Conservation (phyloP, 2,888 invertebrate genomes). For the Pinctada fucata region DNA sequence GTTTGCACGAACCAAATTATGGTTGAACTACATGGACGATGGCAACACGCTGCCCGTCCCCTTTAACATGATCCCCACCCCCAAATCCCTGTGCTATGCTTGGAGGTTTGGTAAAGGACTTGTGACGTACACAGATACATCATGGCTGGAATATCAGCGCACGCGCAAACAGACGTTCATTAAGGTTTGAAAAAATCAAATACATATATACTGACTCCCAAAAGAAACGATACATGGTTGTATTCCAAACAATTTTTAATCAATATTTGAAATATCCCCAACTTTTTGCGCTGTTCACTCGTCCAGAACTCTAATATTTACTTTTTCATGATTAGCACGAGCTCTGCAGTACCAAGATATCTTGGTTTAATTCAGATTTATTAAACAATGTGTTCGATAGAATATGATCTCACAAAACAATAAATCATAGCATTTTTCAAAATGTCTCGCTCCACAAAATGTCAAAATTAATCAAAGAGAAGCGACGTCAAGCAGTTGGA, state of each 20-base stretch:
- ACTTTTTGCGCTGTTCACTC: neutral
- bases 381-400: too few relatives aligned
- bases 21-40: slow-evolving; percentile 85
- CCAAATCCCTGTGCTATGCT: slow-evolving; percentile 72
- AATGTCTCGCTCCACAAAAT: too few relatives aligned
- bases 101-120: slow-evolving; percentile 63
- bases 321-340: too few relatives aligned
- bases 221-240: too few relatives aligned
- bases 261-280: neutral
- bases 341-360: too few relatives aligned
- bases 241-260: too few relatives aligned
- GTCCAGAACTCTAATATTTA: too few relatives aligned
- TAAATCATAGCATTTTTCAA: too few relatives aligned
- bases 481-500: too few relatives aligned
- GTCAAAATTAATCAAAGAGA: too few relatives aligned
- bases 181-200: slow-evolving; percentile 59
- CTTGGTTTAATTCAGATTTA: too few relatives aligned
- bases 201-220: neutral
- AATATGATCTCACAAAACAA: too few relatives aligned
- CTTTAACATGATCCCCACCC: slow-evolving; percentile 82
- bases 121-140: slow-evolving; percentile 55
- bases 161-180: slow-evolving; percentile 73
- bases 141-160: slow-evolving; percentile 58
- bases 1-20: slow-evolving; percentile 85
- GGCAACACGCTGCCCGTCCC: slow-evolving; percentile 84